A percentile compares a stretch with the other conserved stretches of the same genome.
Evolutionary conservation across 2,113 vertebrate genomes (phyloP).

Genomic region (Oreochromis tanganicae): DNA sequence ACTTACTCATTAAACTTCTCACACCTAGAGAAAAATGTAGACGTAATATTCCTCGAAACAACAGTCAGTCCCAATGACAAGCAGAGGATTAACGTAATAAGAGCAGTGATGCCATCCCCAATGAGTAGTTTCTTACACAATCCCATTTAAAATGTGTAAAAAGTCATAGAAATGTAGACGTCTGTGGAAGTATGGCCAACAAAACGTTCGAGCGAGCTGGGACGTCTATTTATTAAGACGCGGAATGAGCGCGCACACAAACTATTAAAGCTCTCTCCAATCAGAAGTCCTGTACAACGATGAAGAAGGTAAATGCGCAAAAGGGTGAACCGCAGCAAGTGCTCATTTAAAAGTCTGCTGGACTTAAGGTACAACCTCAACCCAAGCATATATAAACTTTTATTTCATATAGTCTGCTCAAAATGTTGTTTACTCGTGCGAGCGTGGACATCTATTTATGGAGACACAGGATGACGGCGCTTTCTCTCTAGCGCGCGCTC

Average conservation of each 20-base stretch:
- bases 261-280: neutral
- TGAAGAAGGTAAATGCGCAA: neutral
- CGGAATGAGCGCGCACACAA: neutral
- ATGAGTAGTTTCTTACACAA: neutral
- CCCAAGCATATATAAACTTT: neutral
- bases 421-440: neutral
- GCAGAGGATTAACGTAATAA: neutral
- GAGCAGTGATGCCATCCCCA: fast-evolving
- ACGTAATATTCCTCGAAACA: fast-evolving
- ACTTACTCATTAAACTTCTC: too few species aligned
- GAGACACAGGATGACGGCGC: neutral
- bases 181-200: fast-evolving
- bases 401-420: neutral
- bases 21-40: neutral
- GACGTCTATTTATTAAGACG: neutral
- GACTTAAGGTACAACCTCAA: neutral
- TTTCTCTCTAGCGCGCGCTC: neutral
- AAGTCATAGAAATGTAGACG: fast-evolving
- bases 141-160: neutral
- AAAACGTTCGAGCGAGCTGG: neutral
- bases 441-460: neutral
- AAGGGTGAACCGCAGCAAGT: neutral
- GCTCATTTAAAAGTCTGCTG: neutral
- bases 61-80: neutral
- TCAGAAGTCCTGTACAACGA: fast-evolving